phyloP scores from a whole-genome alignment of 2,888 invertebrate genomes.

The Syrphus vitripennis region DNA sequence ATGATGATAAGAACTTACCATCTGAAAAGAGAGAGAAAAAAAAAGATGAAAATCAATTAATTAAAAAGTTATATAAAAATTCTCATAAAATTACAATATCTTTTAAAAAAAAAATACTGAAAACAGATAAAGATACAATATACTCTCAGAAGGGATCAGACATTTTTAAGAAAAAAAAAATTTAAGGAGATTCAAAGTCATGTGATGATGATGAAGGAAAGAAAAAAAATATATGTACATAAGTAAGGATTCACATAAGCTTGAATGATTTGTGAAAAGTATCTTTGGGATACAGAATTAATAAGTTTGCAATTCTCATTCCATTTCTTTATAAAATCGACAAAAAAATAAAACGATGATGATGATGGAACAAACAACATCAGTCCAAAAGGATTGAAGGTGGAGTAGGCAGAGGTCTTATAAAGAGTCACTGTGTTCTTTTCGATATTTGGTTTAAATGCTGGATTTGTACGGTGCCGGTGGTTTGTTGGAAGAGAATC shows the following conservation, averaged over 20 bases:
- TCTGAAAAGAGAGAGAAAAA: constrained; percentile 77
- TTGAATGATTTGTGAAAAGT: constrained; percentile 68
- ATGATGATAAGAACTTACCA: constrained; percentile 81
- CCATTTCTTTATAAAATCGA: constrained; percentile 13
- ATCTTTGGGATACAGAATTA: constrained; percentile 68
- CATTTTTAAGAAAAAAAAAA: not conserved
- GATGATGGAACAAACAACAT: constrained; percentile 28
- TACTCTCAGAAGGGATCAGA: constrained; percentile 17
- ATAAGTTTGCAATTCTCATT: constrained; percentile 67
- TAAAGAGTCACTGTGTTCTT: constrained; percentile 37
- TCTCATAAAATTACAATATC: not conserved
- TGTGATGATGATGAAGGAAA: constrained; percentile 10
- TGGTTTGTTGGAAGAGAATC: not conserved
- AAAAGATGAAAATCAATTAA: constrained; percentile 73
- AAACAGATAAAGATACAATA: constrained; percentile 9
- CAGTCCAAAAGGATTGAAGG: constrained; percentile 49
- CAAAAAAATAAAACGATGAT: constrained; percentile 24
- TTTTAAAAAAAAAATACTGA: not conserved
- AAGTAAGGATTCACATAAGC: constrained; percentile 38
- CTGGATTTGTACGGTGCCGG: constrained; percentile 47
- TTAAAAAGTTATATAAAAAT: constrained; percentile 74
- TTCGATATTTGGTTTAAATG: constrained; percentile 52
- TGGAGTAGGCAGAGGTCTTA: constrained; percentile 24
- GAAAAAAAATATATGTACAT: not conserved
- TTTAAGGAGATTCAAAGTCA: not conserved